Percentiles rank a stretch among this genome's conserved stretches.
phyloP scores from a whole-genome alignment of 2,888 invertebrate genomes.

The Lepidocyrtinus sp. region DNA sequence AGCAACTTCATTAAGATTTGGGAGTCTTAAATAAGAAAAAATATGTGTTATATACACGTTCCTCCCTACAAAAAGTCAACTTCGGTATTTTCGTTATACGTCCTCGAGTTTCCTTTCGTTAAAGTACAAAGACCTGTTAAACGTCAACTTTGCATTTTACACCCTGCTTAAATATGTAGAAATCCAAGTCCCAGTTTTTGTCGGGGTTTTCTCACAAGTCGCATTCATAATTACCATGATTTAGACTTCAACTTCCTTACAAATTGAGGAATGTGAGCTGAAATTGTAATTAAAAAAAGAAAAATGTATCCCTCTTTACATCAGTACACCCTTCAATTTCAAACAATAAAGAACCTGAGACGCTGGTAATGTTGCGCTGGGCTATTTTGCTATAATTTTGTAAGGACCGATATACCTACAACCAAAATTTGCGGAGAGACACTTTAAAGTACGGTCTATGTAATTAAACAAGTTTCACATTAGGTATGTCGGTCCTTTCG shows the following conservation, averaged over 20 bases:
- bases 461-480: no score
- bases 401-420: no score
- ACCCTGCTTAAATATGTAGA: background rate
- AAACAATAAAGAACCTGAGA: slow-evolving; percentile 59
- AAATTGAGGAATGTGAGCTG: background rate
- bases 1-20: background rate
- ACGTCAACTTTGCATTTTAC: background rate
- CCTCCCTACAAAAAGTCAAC: no score
- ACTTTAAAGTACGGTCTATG: no score
- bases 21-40: background rate
- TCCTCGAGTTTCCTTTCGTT: background rate
- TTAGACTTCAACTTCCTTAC: background rate
- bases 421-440: no score
- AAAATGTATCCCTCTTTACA: background rate
- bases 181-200: background rate
- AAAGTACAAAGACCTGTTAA: background rate
- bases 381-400: no score
- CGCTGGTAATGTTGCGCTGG: no score
- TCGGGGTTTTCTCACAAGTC: background rate
- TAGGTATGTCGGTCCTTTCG: no score
- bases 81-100: background rate
- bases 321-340: slow-evolving; percentile 49
- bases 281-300: background rate
- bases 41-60: background rate
- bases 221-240: background rate